phyloP scores from a whole-genome alignment of 2,797 vertebrate genomes.

The Echiichthys vipera region DNA sequence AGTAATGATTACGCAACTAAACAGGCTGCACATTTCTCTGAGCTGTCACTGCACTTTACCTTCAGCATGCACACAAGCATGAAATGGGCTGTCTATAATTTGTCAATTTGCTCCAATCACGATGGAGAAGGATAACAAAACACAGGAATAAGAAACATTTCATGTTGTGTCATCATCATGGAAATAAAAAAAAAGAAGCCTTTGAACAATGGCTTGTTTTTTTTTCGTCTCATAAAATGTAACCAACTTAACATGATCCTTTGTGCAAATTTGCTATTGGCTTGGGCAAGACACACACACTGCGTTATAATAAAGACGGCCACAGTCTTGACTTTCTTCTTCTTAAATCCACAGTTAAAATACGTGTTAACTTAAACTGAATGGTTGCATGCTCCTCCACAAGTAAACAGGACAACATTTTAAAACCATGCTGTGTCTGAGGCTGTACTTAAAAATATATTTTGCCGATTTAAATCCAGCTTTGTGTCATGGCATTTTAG shows the following conservation, averaged over 20 bases:
- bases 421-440: neutral
- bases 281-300: neutral
- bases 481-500: too few species aligned
- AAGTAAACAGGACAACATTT: neutral
- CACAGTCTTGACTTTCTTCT: neutral
- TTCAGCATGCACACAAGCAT: slow-evolving; percentile 19
- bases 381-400: neutral
- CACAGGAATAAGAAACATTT: slow-evolving; percentile 17
- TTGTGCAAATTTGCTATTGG: neutral
- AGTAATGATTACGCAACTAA: slow-evolving; percentile 35
- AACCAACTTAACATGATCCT: slow-evolving; percentile 3
- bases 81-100: slow-evolving; percentile 40
- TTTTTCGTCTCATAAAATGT: slow-evolving; percentile 8
- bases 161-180: slow-evolving; percentile 15
- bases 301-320: neutral
- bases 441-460: neutral
- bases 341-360: neutral
- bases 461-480: too few species aligned
- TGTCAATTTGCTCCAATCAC: slow-evolving; percentile 37
- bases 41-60: slow-evolving; percentile 4
- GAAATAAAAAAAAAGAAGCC: slow-evolving; percentile 14
- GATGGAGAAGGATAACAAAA: slow-evolving; percentile 21
- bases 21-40: slow-evolving; percentile 31
- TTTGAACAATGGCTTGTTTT: slow-evolving; percentile 9
- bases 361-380: neutral